Conservation (phyloP, 1,140 invertebrate species). For the Eubasilissa regina region DNA sequence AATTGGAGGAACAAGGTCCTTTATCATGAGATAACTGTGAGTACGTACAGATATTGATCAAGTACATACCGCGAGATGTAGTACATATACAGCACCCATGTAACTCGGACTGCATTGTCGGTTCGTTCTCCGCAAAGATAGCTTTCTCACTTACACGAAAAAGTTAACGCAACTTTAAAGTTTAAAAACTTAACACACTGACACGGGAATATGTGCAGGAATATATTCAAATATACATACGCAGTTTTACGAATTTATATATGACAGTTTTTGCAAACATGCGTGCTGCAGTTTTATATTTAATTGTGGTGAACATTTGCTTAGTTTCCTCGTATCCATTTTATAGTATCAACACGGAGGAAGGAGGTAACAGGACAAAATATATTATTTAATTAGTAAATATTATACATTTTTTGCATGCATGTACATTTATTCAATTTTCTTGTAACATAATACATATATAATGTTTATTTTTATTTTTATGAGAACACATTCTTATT, state of each 20-base stretch:
- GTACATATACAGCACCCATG: slow-evolving; percentile 20
- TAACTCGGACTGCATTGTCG: not conserved
- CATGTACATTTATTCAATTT: too few species aligned
- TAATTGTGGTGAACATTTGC: slow-evolving; percentile 16
- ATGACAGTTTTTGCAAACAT: not conserved
- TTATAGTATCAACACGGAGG: slow-evolving; percentile 34
- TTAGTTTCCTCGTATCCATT: slow-evolving; percentile 18
- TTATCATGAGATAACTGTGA: slow-evolving; percentile 32
- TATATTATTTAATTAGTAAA: too few species aligned
- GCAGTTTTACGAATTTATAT: too few species aligned
- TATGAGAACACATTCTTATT: too few species aligned
- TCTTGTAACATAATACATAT: too few species aligned
- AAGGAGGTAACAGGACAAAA: slow-evolving; percentile 14
- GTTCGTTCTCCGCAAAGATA: not conserved
- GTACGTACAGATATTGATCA: slow-evolving; percentile 28
- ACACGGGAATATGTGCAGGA: too few species aligned
- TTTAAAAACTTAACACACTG: too few species aligned
- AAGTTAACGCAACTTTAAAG: too few species aligned
- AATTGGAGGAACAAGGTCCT: slow-evolving; percentile 57
- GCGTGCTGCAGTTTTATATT: not conserved
- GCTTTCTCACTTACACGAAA: not conserved
- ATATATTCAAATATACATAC: too few species aligned
- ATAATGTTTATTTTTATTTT: too few species aligned
- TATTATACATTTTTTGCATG: too few species aligned
- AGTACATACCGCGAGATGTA: not conserved